Evolutionary conservation across 2,797 vertebrate species (phyloP).

Genomic region (Brachyrhaphis roseni): DNA sequence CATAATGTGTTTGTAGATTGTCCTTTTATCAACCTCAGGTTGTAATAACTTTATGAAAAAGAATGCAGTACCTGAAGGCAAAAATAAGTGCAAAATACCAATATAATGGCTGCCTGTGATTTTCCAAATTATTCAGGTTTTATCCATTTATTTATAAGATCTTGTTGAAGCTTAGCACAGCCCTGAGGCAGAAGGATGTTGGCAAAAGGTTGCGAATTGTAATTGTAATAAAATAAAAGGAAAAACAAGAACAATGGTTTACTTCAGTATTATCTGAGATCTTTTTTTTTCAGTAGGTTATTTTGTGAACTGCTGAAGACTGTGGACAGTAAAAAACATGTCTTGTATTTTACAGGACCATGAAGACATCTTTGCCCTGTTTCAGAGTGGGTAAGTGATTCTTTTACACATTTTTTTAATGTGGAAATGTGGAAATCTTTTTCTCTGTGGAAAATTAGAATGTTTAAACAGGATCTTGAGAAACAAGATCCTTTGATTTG

Average conservation of each 20-base stretch:
- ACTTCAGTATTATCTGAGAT: slow-evolving; percentile 42
- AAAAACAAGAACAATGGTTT: slow-evolving; percentile 49
- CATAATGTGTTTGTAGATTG: slow-evolving; percentile 40
- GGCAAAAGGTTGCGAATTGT: slow-evolving; percentile 61
- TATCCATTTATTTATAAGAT: slow-evolving; percentile 55
- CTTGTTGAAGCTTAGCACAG: slow-evolving; percentile 57
- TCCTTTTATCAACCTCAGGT: slow-evolving; percentile 55
- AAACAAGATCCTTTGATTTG: slow-evolving; percentile 29
- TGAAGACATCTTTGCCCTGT: slow-evolving; percentile 57
- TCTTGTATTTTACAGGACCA: slow-evolving; percentile 76
- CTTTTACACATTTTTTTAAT: slow-evolving; percentile 22
- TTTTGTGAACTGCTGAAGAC: slow-evolving; percentile 50
- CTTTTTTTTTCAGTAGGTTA: slow-evolving; percentile 28
- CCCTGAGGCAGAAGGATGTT: slow-evolving; percentile 59
- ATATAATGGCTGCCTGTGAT: slow-evolving; percentile 59
- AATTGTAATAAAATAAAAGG: slow-evolving; percentile 59
- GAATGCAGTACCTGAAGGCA: slow-evolving; percentile 52
- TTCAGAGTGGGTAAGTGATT: slow-evolving; percentile 76
- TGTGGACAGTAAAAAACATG: slow-evolving; percentile 57
- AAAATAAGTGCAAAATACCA: slow-evolving; percentile 59
- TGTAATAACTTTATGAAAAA: slow-evolving; percentile 69
- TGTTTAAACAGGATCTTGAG: slow-evolving; percentile 35
- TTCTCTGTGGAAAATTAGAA: slow-evolving; percentile 32
- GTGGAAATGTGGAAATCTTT: slow-evolving; percentile 7
- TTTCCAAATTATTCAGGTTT: slow-evolving; percentile 66